phyloP scores from a whole-genome alignment of 2,797 vertebrate genomes.

The Macrochelys suwanniensis region DNA sequence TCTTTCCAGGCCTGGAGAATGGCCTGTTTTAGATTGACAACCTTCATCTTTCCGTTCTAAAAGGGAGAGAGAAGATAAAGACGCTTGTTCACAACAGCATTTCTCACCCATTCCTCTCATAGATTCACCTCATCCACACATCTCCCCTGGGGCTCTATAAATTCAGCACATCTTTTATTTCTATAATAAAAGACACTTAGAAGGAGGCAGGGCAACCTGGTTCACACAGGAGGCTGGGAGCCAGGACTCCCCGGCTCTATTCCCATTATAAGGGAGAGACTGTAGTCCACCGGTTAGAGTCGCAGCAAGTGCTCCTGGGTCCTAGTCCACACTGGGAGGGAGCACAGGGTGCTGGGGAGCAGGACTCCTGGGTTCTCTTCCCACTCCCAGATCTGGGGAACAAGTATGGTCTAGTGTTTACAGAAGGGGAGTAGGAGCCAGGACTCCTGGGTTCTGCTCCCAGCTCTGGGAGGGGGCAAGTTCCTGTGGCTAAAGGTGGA shows the following conservation, averaged over 20 bases:
- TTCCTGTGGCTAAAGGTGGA: not conserved
- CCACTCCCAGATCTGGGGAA: not conserved
- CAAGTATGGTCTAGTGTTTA: not conserved
- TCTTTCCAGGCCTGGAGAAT: conserved; percentile 99
- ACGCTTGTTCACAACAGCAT: not conserved
- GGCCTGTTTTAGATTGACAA: conserved; percentile 97
- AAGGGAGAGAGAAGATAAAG: not conserved
- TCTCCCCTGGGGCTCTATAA: not conserved
- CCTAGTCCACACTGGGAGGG: not conserved
- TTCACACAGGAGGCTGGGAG: no score
- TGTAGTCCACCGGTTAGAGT: not conserved
- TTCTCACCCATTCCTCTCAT: not conserved
- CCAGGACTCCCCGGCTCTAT: no score
- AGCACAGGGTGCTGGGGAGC: no score
- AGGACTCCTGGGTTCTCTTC: not conserved
- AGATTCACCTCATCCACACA: not conserved
- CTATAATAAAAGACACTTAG: not conserved
- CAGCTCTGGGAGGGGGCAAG: not conserved
- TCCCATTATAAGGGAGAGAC: not conserved
- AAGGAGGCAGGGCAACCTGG: not conserved
- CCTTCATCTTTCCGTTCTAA: conserved; percentile 88
- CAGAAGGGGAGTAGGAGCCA: not conserved
- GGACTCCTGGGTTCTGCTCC: no score
- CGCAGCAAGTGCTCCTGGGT: not conserved
- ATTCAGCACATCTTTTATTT: not conserved